These are phyloP conservation scores for Pedionomus torquatus DNA, from an alignment of 2,113 vertebrate genomes.

Conservation along the genomic window DNA sequence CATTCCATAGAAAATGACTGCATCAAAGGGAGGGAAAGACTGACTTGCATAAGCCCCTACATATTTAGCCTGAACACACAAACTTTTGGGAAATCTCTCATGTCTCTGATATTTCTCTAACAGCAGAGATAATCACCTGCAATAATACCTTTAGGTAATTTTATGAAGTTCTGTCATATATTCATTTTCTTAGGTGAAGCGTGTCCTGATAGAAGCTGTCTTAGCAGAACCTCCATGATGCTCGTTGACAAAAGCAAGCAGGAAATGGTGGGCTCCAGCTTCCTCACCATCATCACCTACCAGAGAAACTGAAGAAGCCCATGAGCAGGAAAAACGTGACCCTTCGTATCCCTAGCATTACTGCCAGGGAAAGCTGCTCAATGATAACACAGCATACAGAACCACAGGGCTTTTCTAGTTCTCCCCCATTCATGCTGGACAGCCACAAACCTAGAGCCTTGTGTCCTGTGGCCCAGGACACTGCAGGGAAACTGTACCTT, in stretches of 20 bases:
- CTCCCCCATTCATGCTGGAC: background rate
- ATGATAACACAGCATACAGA: background rate
- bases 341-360: background rate
- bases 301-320: background rate
- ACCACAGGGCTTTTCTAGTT: background rate
- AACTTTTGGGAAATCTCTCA: background rate
- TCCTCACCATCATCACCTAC: background rate
- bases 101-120: no score
- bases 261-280: background rate
- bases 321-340: background rate
- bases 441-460: background rate
- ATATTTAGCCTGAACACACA: background rate
- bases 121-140: no score
- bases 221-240: background rate
- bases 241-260: background rate
- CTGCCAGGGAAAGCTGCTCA: background rate
- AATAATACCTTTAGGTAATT: background rate
- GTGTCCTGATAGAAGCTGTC: background rate
- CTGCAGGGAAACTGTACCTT: background rate
- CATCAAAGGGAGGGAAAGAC: background rate
- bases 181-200: background rate
- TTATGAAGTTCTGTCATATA: background rate
- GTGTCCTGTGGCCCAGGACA: background rate
- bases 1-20: background rate
- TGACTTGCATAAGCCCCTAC: background rate